phyloP scores from a whole-genome alignment of 2,113 vertebrate genomes.

The Meriones unguiculatus region DNA sequence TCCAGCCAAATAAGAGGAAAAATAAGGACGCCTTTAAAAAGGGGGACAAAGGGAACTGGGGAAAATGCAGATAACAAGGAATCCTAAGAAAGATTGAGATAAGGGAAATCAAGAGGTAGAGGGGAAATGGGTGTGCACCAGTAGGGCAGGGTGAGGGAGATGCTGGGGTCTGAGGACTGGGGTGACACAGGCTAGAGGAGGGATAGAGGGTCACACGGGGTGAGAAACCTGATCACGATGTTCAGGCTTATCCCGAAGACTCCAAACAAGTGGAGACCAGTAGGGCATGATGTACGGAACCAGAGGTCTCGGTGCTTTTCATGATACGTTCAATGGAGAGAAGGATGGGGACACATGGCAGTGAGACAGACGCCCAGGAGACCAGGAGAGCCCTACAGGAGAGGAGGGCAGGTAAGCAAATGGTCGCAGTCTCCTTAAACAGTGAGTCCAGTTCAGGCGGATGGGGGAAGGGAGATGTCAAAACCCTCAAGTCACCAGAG shows the following conservation, averaged over 20 bases:
- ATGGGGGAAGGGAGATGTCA: too few species aligned
- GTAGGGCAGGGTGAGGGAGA: neutral
- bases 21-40: slow-evolving; percentile 15
- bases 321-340: neutral
- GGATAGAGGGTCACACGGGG: too few species aligned
- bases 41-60: neutral
- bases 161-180: neutral
- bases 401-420: neutral
- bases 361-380: slow-evolving; percentile 2
- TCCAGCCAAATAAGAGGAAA: neutral
- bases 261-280: neutral
- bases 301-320: neutral
- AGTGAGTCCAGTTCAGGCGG: neutral
- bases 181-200: neutral
- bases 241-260: neutral
- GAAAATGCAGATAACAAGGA: slow-evolving; percentile 13
- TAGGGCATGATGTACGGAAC: neutral
- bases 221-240: neutral
- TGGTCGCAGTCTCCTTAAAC: fast-evolving
- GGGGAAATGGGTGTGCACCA: too few species aligned
- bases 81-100: slow-evolving; percentile 26
- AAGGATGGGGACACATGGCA: neutral
- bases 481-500: neutral
- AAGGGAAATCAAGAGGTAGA: neutral
- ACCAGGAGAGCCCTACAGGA: neutral